Evolutionary conservation across 2,113 vertebrate genomes (phyloP).

Genomic region (Pseudorhombus dupliciocellatus): DNA sequence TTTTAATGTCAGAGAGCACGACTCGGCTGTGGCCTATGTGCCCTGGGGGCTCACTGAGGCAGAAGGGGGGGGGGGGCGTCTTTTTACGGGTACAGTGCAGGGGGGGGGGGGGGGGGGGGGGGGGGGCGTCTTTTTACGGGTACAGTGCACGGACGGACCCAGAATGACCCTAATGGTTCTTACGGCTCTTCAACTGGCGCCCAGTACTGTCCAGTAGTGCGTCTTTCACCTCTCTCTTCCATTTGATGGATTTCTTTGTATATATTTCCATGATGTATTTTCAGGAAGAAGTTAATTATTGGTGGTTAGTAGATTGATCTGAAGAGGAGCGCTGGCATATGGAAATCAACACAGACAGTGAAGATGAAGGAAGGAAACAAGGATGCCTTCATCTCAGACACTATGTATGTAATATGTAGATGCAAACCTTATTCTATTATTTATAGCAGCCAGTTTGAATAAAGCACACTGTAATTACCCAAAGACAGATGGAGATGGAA

Average conservation of each 20-base stretch:
- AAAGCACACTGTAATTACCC: slow-evolving; percentile 38
- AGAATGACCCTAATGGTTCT: slow-evolving; percentile 56
- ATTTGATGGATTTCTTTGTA: slow-evolving; percentile 88
- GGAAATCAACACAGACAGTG: slow-evolving; percentile 42
- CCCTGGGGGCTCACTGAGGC: slow-evolving; percentile 31
- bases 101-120: slow-evolving; percentile 3
- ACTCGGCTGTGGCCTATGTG: slow-evolving; percentile 18
- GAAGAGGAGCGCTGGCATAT: slow-evolving; percentile 85
- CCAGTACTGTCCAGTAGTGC: slow-evolving; percentile 54
- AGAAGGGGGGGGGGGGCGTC: slow-evolving; percentile 15
- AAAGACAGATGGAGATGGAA: slow-evolving; percentile 3
- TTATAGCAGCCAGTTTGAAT: slow-evolving; percentile 20
- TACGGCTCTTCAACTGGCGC: slow-evolving; percentile 56
- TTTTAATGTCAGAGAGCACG: slow-evolving; percentile 37
- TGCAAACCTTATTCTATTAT: slow-evolving; percentile 10
- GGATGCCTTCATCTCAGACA: background rate
- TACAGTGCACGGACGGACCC: slow-evolving; percentile 34
- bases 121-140: slow-evolving; percentile 35
- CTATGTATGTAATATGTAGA: background rate
- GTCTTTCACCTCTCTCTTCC: no score
- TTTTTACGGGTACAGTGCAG: slow-evolving; percentile 36
- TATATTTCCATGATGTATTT: slow-evolving; percentile 92
- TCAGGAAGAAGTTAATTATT: slow-evolving; percentile 94
- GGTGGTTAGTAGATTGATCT: slow-evolving; percentile 89
- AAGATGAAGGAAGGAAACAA: slow-evolving; percentile 47